Conservation (phyloP, 2,797 vertebrate species). For the Strix occidentalis region DNA sequence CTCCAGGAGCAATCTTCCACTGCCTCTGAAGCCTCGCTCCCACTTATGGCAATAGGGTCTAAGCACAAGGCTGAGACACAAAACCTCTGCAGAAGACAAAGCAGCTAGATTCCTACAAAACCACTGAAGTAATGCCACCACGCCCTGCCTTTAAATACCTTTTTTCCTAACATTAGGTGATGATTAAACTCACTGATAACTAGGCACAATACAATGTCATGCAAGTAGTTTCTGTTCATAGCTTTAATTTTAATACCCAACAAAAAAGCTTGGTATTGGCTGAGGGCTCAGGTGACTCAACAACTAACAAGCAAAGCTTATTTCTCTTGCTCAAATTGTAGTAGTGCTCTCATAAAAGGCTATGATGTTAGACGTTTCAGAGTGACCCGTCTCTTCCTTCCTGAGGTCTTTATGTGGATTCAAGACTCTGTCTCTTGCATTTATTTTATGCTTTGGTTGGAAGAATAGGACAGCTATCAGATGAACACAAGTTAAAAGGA, state of each 20-base stretch:
- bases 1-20: background rate
- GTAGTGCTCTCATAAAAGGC: background rate
- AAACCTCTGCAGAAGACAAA: background rate
- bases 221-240: background rate
- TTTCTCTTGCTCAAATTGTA: background rate
- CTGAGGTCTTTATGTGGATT: background rate
- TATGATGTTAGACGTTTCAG: background rate
- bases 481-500: background rate
- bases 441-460: background rate
- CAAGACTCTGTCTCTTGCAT: background rate
- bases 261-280: background rate
- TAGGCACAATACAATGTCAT: background rate
- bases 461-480: background rate
- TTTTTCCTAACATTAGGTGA: background rate
- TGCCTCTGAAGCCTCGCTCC: background rate
- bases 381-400: background rate
- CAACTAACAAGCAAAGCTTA: background rate
- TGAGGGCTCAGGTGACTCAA: background rate
- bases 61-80: background rate
- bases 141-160: background rate
- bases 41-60: background rate
- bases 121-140: background rate
- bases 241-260: background rate
- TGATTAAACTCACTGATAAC: background rate
- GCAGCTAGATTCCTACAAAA: background rate